Evolutionary conservation across 2,797 vertebrate genomes (phyloP), one percentile per base, ranked within the genome.

Genomic region (Poeciliopsis infans): DNA sequence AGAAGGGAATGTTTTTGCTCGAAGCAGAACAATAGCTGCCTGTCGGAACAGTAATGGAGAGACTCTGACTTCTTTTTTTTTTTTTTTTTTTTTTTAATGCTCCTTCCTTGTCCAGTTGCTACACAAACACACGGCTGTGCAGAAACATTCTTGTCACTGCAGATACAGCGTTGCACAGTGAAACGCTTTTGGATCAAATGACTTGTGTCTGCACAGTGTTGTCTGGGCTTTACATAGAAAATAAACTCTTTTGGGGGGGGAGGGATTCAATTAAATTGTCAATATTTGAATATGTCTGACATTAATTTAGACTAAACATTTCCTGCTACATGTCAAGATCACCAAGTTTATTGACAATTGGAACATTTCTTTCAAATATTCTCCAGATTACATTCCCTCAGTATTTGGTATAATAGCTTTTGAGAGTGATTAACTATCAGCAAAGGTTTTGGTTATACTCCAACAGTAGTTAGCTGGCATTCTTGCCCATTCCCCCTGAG

Each of bases 11-110:
- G 86, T 89, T 91, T 85, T 88, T 89, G 78, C 86, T 89, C 79
- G 23, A 74, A 28, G 53, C 82, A 83, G 89, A 93, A 95, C 92
- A 93, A 92, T 92, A 66, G 86, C 68, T 92, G 91, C 90, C 89
- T 86, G 89, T 75, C 12, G 68, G 33, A 84, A 23, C 73, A 51
- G 77, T 53, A 5, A 72, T 86, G 91, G 80, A 88, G 78, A 80
- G 33, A 46, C 77, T 81, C 73, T 0, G 33, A 23, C 47, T 53
- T 76, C 74, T 75, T 55, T 39, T 15, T 61, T 36, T 41, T 41
- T 46, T 47, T 47, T 47, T 47, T 47, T 47, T 47, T 49, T 49
- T 51, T 64, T 31, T 13, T 2, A 28, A 7, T 46, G 45, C 64
- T 55, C 11, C 79, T 85, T 84, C 80, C 49, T 75, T 69, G 59